These are phyloP conservation scores for Sapayoa aenigma DNA, from an alignment of 2,113 vertebrate genomes.

Conservation along the genomic window DNA sequence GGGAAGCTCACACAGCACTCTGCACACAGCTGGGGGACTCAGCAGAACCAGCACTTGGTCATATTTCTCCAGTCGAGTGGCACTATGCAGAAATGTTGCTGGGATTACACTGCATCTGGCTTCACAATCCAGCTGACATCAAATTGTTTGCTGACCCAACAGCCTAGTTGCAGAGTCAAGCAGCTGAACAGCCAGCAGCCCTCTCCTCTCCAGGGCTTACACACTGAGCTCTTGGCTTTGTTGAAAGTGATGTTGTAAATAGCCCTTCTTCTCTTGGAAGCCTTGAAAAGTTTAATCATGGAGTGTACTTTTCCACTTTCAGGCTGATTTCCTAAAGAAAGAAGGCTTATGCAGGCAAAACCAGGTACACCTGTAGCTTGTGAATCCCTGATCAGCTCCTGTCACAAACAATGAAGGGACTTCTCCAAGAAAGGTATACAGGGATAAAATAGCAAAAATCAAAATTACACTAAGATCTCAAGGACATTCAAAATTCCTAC, in stretches of 20 bases:
- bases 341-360: neutral
- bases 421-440: neutral
- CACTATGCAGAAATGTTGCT: neutral
- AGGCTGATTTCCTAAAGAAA: neutral
- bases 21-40: neutral
- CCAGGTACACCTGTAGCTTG: neutral
- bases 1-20: neutral
- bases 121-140: neutral
- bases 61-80: neutral
- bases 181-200: conserved; percentile 7
- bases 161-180: neutral
- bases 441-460: neutral
- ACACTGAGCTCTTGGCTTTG: neutral
- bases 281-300: neutral
- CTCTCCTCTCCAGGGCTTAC: neutral
- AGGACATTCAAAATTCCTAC: neutral
- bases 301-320: neutral
- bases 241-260: neutral
- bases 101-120: conserved; percentile 8
- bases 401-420: neutral
- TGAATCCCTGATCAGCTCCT: neutral
- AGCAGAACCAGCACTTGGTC: neutral
- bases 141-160: neutral
- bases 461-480: neutral
- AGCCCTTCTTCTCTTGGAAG: neutral